Base-by-base conservation (phyloP, 2,888 invertebrate species). In the Actias luna region DNA sequence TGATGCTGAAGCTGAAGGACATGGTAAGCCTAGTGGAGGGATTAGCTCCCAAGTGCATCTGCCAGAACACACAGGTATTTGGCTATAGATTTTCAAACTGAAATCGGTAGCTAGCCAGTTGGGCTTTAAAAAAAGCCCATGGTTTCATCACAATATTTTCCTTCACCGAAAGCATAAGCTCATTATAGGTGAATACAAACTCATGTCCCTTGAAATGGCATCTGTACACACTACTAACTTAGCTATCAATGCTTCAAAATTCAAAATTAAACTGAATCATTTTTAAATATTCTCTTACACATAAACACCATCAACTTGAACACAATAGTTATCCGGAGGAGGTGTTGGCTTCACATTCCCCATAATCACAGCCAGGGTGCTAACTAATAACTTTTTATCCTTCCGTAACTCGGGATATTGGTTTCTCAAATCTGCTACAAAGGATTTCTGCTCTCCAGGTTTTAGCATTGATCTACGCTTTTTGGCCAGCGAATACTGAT, bases 291-390 rank as follows among this genome's bases (percentile, higher is more conserved):
- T 42, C 66, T 81, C 88, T 84, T 68, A 88, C 89, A 83, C 78
- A 66, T 79, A 80, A 72, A 73, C 76, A 50, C 71, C 72, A 5
- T 75, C 80, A 66, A 83, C 79, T 68, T 80, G 72, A 8, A 80
- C 60, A 70, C 68, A 88, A 65, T 74, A 84, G 59, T 83, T 83
- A 33, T 61, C 64, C 0, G 87, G 87, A 0, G 80, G 80, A 2
- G 69, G 63, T 0, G 90, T 88, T 1, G 81, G 73, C 50, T 82
- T 85, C 0, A 79, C 69, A 31, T 67, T 71, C 59, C 78, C 79
- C 90, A 91, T 90, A 0, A 87, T 79, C 58, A 78, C 78, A 7
- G 80, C 77, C 16, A 92, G 67, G 4, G 82, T 79, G 12, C 76
- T 69, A 0, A 90, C 69, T 1, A 92, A 69, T 10, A 75, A 66